phyloP scores from a whole-genome alignment of 2,797 vertebrate species.

The Fratercula arctica region DNA sequence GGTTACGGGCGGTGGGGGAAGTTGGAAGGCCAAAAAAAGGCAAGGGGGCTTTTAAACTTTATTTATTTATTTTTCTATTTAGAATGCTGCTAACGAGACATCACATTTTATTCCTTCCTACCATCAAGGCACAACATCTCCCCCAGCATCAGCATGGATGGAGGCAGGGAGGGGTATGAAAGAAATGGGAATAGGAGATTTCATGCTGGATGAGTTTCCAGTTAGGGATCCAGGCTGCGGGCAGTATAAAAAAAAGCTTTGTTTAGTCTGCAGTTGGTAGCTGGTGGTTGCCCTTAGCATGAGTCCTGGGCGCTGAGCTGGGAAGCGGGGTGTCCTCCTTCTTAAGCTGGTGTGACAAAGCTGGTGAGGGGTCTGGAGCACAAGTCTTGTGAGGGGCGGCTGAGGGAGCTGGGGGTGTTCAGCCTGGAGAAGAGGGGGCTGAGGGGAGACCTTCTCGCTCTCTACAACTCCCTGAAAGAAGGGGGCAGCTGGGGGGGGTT shows the following conservation, averaged over 20 bases:
- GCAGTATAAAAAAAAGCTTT: not conserved
- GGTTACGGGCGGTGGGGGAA: not conserved
- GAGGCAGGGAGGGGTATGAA: not conserved
- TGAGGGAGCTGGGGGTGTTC: too few relatives aligned
- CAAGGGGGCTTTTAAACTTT: not conserved
- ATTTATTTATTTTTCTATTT: not conserved
- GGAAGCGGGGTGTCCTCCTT: not conserved
- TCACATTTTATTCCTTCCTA: not conserved
- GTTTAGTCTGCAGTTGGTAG: not conserved
- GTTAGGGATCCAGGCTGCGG: not conserved
- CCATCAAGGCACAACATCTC: not conserved
- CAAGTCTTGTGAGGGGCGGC: too few relatives aligned
- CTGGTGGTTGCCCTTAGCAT: not conserved
- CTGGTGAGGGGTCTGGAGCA: too few relatives aligned
- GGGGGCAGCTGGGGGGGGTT: too few relatives aligned
- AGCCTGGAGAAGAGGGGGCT: too few relatives aligned
- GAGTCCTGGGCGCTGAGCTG: not conserved
- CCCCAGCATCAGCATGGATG: too few relatives aligned
- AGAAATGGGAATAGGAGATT: not conserved
- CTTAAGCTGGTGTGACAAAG: not conserved
- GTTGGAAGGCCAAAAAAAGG: not conserved
- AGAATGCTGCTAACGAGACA: not conserved
- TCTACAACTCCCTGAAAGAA: too few relatives aligned
- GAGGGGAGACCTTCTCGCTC: too few relatives aligned
- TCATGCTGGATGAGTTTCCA: not conserved